Conservation (phyloP, 2,888 invertebrate species). For the Tinea trinotella region DNA sequence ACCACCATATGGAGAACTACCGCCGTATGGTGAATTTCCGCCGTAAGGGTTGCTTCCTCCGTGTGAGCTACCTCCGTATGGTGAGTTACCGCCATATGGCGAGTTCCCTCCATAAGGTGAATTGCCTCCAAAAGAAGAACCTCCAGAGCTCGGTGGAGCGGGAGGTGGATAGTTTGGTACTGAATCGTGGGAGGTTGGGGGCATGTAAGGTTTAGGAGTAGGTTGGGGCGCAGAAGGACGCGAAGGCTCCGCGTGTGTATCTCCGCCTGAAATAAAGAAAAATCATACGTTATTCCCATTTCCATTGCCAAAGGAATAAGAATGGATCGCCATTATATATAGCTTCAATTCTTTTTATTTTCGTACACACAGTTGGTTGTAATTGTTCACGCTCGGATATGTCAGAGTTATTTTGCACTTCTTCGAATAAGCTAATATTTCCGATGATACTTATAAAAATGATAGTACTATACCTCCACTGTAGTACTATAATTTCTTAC, state of each 20-base stretch:
- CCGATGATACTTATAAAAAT: no score
- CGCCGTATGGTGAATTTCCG: constrained; percentile 23
- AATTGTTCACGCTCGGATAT: no score
- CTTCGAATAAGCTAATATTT: no score
- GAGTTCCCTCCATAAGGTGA: constrained; percentile 26
- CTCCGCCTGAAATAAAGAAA: constrained; percentile 37
- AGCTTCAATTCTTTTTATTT: no score
- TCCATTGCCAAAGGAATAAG: no score
- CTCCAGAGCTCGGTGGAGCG: constrained; percentile 38
- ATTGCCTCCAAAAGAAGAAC: constrained; percentile 31
- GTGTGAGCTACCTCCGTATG: constrained; percentile 27
- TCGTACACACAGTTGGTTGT: no score
- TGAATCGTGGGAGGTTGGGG: constrained; percentile 42
- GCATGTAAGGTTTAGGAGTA: constrained; percentile 40
- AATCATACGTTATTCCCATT: not conserved
- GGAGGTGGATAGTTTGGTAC: constrained; percentile 60
- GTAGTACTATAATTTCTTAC: no score
- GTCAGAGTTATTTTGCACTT: no score
- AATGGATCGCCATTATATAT: not conserved
- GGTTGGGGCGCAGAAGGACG: constrained; percentile 39
- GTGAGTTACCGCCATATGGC: constrained; percentile 31
- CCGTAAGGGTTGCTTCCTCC: constrained; percentile 27
- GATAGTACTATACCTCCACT: no score
- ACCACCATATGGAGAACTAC: constrained; percentile 28
- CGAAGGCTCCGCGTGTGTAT: constrained; percentile 42